Evolutionary conservation across 37 sponge, comb jelly and placozoan genomes (phyloP), one percentile per base, ranked within the genome.

Genomic region (Spongia lamella): DNA sequence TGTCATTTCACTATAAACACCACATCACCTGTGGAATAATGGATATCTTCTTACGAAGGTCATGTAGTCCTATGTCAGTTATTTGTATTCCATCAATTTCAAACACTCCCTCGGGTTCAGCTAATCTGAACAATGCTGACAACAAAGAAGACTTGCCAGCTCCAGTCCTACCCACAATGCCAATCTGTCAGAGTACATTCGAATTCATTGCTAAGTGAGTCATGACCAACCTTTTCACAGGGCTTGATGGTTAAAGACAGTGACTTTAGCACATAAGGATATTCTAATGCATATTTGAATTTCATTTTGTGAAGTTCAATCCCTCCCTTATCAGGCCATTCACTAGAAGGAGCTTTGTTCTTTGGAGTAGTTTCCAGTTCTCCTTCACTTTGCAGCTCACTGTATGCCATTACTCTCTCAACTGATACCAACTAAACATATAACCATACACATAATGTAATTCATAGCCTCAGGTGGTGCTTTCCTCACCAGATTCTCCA

Each of bases 81-180:
- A 64, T 78, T 43, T 87, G 60, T 13, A 88, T 68, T 16, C 89
- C 92, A 73, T 95, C 96, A 47, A 95, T 80, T 20, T 72, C 70
- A 39, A 95, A 53, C 49, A 33, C 52, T 40, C 96, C 96, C 39
- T 59, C 74, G 1, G 96, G 92, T 70, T 90, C 92, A 22, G 89
- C 96, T 56, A 95, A 61, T 71, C 96, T 21, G 79, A 88, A 95
- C 53, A 95, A 79, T 16, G 91, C 83, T 22, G 89, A 63, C 40
- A 84, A 64, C 19, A 95, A 70, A 0, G 96, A 95, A 25, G 92
- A 91, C 67, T 95, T 95, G 30, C 96, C 96, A 56, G 96, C 96
- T 30, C 96, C 96, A 51, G 96, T 95, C 1, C 96, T 73, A 35
- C 96, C 96, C 3, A 95, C 89, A 66, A 95, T 85, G 24, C 96